phyloP scores from a whole-genome alignment of 2,797 vertebrate genomes.

The Arctocebus calabarensis region DNA sequence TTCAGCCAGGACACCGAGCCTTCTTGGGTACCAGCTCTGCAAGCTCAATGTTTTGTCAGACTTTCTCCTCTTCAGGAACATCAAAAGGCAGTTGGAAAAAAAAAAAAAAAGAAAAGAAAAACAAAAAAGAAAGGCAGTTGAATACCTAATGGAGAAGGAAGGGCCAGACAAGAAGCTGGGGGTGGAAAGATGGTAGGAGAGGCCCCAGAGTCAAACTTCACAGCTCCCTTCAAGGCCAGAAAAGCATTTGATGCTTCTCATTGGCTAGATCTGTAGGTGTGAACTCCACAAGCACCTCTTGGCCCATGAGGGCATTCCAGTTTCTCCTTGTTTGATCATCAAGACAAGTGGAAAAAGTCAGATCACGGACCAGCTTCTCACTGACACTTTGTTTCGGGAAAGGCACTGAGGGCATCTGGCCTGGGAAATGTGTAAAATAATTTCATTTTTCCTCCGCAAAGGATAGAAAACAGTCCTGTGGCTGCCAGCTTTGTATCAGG shows the following conservation, averaged over 20 bases:
- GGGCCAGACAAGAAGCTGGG: not conserved
- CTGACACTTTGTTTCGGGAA: not conserved
- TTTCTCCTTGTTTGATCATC: constrained; percentile 9
- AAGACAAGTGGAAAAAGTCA: not conserved
- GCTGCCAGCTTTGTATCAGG: not conserved
- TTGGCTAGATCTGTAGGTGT: not conserved
- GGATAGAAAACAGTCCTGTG: not conserved
- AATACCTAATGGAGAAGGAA: not conserved
- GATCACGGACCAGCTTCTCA: not conserved
- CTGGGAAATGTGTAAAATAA: not conserved
- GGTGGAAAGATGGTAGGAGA: not conserved
- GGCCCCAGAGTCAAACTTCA: not conserved
- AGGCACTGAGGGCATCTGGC: too few relatives aligned
- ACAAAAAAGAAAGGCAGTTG: not conserved
- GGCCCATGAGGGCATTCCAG: not conserved
- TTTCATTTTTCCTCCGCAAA: not conserved
- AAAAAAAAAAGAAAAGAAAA: too few relatives aligned
- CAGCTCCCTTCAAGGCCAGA: not conserved
- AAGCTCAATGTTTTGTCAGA: not conserved
- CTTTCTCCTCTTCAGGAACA: not conserved
- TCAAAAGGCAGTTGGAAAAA: not conserved
- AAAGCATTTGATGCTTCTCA: not conserved
- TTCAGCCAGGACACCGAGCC: not conserved
- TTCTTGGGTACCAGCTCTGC: not conserved
- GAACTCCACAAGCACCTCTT: not conserved